Evolutionary conservation across 2,797 vertebrate species (phyloP).

Genomic region (Pantherophis alleghaniensis): DNA sequence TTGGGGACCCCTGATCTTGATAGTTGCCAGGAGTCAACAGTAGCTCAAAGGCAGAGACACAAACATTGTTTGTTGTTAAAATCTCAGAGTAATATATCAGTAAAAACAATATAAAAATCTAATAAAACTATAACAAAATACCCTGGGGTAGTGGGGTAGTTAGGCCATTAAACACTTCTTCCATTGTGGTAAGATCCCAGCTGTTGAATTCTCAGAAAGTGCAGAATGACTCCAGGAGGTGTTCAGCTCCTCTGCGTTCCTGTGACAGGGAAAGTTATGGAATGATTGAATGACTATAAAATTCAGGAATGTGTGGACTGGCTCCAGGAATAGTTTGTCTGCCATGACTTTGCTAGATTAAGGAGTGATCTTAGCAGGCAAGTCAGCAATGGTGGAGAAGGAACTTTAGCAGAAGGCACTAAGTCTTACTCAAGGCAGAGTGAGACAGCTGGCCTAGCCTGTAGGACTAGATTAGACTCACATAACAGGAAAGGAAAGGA

Average conservation of each 20-base stretch:
- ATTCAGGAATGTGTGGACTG: background rate
- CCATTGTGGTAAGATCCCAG: background rate
- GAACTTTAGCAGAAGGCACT: background rate
- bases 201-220: background rate
- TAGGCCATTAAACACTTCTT: background rate
- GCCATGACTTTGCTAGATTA: background rate
- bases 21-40: background rate
- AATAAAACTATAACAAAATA: background rate
- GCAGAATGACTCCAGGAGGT: background rate
- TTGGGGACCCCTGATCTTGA: background rate
- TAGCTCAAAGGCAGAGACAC: background rate
- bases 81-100: background rate
- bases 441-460: background rate
- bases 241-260: background rate
- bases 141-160: background rate
- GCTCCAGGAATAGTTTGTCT: background rate
- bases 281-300: background rate
- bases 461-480: background rate
- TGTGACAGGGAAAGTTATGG: background rate
- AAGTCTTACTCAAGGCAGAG: background rate
- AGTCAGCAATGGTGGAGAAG: background rate
- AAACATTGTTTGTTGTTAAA: background rate
- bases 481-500: background rate
- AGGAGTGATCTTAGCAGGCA: background rate
- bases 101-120: background rate